A percentile compares a stretch with the other conserved stretches of the same genome.
Evolutionary conservation across 2,797 vertebrate genomes (phyloP).

Genomic region (Phrynocephalus guinanensis): DNA sequence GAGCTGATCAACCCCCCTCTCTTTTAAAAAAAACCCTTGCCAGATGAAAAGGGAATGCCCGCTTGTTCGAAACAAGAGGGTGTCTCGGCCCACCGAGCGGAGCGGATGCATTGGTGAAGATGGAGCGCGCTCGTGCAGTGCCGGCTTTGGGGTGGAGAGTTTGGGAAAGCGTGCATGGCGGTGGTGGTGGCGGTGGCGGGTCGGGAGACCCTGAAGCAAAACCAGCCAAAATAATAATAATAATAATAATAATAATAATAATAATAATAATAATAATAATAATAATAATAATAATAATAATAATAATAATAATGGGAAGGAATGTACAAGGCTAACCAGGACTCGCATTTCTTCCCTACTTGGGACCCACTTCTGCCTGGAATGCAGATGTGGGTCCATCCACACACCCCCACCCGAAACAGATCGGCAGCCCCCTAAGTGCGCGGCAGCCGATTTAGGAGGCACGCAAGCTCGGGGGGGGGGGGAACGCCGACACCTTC

Average conservation of each 20-base stretch:
- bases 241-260: too few species aligned
- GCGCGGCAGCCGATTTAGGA: not conserved
- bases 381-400: not conserved
- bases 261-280: not conserved
- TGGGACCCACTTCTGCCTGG: not conserved
- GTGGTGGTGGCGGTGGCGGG: too few species aligned
- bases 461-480: not conserved
- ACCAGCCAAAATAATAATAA: not conserved
- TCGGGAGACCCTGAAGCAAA: not conserved
- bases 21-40: too few species aligned
- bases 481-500: not conserved
- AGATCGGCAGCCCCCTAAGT: too few species aligned
- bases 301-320: not conserved
- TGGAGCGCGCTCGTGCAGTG: not conserved
- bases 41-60: not conserved
- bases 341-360: not conserved
- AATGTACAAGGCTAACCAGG: constrained; percentile 18
- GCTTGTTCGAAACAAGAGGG: not conserved
- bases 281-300: too few species aligned
- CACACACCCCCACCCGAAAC: too few species aligned
- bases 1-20: too few species aligned
- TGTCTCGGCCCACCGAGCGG: not conserved
- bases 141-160: constrained; percentile 1
- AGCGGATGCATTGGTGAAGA: not conserved
- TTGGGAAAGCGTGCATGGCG: not conserved